Percentiles rank a stretch among this genome's conserved stretches.
These are phyloP conservation scores for Ceyx melanurus DNA, from an alignment of 2,113 vertebrate species.

Conservation along the genomic window DNA sequence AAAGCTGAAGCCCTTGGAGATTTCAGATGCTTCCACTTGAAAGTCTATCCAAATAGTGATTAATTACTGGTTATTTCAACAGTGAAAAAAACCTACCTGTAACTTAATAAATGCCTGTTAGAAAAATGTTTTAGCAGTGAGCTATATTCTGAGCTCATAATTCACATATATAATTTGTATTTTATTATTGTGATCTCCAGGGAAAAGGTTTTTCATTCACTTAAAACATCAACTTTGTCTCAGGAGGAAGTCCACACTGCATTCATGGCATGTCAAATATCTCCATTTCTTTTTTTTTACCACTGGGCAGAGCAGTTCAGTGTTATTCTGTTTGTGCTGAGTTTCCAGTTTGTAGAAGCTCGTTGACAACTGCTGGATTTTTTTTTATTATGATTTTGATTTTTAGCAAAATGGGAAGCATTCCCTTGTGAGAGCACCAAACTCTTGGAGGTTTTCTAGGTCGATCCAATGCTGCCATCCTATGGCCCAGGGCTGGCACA, in stretches of 20 bases:
- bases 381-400: neutral
- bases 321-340: neutral
- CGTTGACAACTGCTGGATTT: neutral
- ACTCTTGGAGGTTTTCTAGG: neutral
- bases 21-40: conserved; percentile 10
- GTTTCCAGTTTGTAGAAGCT: neutral
- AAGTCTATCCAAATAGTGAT: conserved; percentile 40
- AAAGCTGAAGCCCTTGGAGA: conserved; percentile 13
- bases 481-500: neutral
- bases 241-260: neutral
- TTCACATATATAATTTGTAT: neutral
- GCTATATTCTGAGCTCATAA: neutral
- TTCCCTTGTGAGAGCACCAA: neutral
- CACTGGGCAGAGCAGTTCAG: neutral
- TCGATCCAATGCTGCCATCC: conserved; percentile 74
- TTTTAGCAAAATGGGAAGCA: neutral
- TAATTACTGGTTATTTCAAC: conserved; percentile 41
- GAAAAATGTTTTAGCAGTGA: neutral
- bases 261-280: neutral
- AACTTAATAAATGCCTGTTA: neutral
- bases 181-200: neutral
- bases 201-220: neutral
- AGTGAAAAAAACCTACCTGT: neutral
- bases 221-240: neutral
- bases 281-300: neutral